These are phyloP conservation scores for Eilema griseolum DNA, from an alignment of 2,888 invertebrate species.

Conservation along the genomic window DNA sequence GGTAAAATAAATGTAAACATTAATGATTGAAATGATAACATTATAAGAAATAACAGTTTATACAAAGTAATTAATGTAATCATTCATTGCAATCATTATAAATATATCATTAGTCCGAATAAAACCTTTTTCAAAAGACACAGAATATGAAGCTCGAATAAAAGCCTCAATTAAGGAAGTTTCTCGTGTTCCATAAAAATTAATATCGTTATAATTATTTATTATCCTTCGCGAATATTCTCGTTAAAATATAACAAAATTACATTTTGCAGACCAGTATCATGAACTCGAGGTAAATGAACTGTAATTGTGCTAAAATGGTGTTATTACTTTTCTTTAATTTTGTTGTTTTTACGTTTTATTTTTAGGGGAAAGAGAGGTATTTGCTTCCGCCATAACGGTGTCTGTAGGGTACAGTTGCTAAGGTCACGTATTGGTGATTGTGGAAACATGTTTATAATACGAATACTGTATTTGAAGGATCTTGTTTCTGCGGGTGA, in stretches of 20 bases:
- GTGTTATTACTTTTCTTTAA: constrained; percentile 16
- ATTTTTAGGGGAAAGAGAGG: not conserved
- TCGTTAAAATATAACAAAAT: constrained; percentile 10
- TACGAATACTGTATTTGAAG: not conserved
- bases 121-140: not conserved
- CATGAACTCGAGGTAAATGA: constrained; percentile 12
- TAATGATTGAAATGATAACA: too few species aligned
- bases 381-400: not conserved
- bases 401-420: not conserved
- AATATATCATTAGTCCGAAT: not conserved
- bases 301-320: constrained; percentile 6
- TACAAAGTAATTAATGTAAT: not conserved
- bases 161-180: constrained; percentile 6
- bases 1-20: not conserved
- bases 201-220: constrained; percentile 5
- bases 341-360: constrained; percentile 8
- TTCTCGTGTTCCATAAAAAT: constrained; percentile 1
- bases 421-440: too few species aligned
- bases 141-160: not conserved
- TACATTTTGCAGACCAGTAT: not conserved
- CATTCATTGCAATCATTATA: not conserved
- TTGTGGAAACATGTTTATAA: not conserved
- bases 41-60: not conserved
- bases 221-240: constrained; percentile 7
- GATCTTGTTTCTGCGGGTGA: too few species aligned